Evolutionary conservation across 2,113 vertebrate species (phyloP), one percentile per base, ranked within the genome.

Genomic region (Corynorhinus townsendii): DNA sequence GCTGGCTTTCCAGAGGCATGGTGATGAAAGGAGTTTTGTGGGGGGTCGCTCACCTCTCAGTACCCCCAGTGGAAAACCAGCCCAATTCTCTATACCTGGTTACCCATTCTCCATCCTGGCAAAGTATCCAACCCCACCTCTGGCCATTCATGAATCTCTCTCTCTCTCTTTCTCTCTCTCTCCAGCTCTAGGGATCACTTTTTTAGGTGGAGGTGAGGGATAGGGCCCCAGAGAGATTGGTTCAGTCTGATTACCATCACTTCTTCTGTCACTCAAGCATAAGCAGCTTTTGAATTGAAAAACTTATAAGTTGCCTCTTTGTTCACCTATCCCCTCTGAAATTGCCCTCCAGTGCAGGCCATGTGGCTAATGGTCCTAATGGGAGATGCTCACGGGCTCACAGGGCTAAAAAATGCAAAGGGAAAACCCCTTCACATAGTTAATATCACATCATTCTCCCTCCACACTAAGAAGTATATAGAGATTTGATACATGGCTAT

Each of bases 401-500:
- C 11, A 26, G 76, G 22, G 24, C 56, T 86, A 80, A 86, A 83
- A 89, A 85, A 90, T 72, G 19, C 75, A 95, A 85, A 92, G 62
- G 43, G 16, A 71, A 54, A 94, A 86, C 45, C 38, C 88, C 84
- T 11, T 76, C 40, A 26, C n/a, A 47, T 86, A n/a, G 56, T 66
- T 89, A 90, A 95, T 89, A 76, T 93, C 86, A 96, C 89, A 80
- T 86, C 82, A 92, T 90, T 96, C 40, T 66, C 77, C 86, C 69
- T 62, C 56, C 54, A 68, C n/a, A 71, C 90, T 66, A 88, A 95
- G 79, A 85, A 90, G 71, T 64, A 85, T 79, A 66, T 79, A 82
- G 92, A 86, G 86, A 94, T 93, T 96, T 95, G 96, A 96, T 90
- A 77, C 72, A 79, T 92, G 64, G 68, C 87, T 95, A 68, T 94